Evolutionary conservation across 2,888 invertebrate genomes (phyloP).

Genomic region (Limnephilus lunatus): DNA sequence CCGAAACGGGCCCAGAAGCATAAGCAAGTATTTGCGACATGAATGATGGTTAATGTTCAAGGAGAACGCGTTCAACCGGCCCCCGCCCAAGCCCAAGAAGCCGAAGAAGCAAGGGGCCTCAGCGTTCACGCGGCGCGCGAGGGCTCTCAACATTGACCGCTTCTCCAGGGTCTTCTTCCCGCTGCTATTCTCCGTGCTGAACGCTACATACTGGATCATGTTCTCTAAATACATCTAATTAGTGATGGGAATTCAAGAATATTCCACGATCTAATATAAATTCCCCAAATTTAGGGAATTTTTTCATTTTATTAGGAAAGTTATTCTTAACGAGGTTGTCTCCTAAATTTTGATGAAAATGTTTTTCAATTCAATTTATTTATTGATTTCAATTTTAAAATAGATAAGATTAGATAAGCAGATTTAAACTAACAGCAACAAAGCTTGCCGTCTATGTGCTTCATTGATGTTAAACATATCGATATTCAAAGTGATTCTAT

Average conservation of each 20-base stretch:
- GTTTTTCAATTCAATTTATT: too few species aligned
- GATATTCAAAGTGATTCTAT: too few species aligned
- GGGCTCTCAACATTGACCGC: constrained; percentile 90
- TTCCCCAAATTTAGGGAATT: not conserved
- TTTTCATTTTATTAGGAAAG: too few species aligned
- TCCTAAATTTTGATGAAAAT: too few species aligned
- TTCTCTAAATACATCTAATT: constrained; percentile 77
- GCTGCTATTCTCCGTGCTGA: constrained; percentile 92
- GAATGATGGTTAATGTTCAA: constrained; percentile 65
- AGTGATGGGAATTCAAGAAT: not conserved
- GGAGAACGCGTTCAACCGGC: constrained; percentile 68
- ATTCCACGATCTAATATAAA: not conserved
- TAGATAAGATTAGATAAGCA: too few species aligned
- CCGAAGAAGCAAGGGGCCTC: constrained; percentile 69
- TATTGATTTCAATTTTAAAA: too few species aligned
- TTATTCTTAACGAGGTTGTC: too few species aligned
- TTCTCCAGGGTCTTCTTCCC: constrained; percentile 94
- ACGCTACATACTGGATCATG: constrained; percentile 93
- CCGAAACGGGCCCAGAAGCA: too few species aligned
- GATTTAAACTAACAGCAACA: too few species aligned
- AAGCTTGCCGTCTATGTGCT: too few species aligned
- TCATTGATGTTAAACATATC: too few species aligned
- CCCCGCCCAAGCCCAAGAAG: constrained; percentile 56
- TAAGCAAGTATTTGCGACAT: too few species aligned
- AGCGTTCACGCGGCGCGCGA: constrained; percentile 72